phyloP scores from a whole-genome alignment of 1,140 invertebrate species.

The Dendrolimus punctatus region DNA sequence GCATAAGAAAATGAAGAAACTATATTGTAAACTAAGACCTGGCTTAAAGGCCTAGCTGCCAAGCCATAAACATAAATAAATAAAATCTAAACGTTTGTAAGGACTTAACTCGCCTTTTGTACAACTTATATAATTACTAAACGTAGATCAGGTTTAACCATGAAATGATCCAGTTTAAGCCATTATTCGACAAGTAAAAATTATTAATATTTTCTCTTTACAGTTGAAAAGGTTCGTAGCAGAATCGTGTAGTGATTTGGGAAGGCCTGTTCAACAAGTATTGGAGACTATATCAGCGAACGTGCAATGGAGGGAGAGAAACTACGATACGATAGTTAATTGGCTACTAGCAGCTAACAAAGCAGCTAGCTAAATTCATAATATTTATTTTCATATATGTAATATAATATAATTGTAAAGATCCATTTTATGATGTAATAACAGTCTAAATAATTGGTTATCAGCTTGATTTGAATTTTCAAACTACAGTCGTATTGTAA shows the following conservation, averaged over 20 bases:
- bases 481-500: no score
- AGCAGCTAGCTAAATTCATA: not conserved
- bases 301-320: conserved; percentile 84
- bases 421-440: not conserved
- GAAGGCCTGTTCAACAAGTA: conserved; percentile 82
- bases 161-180: no score
- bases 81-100: no score
- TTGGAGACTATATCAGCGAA: conserved; percentile 86
- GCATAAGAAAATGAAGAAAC: no score
- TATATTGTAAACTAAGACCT: no score
- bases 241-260: conserved; percentile 75
- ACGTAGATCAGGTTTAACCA: no score
- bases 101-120: no score
- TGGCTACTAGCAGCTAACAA: conserved; percentile 75
- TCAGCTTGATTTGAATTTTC: no score
- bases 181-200: not conserved
- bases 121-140: no score
- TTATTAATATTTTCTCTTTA: conserved; percentile 7
- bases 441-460: no score
- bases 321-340: conserved; percentile 80
- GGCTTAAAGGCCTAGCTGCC: no score
- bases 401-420: not conserved
- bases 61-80: no score
- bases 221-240: conserved; percentile 78
- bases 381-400: conserved; percentile 5